A percentile compares a stretch with the other conserved stretches of the same genome.
Evolutionary conservation across 2,888 invertebrate genomes (phyloP).

Genomic region (Melinopterus prodromus): DNA sequence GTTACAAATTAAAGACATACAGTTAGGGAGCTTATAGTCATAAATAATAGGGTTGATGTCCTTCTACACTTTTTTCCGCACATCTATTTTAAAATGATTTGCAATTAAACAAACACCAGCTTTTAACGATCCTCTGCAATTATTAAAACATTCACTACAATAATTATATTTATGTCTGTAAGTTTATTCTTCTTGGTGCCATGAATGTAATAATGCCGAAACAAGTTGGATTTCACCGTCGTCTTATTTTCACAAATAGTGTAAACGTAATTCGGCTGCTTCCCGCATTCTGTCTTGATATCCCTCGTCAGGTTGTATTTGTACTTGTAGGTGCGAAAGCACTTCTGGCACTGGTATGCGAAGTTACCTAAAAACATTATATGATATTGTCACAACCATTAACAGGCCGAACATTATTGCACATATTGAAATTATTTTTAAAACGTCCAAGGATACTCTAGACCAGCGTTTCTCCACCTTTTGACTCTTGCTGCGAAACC

Average conservation of each 20-base stretch:
- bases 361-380: background rate
- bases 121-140: background rate
- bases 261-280: conserved; percentile 24
- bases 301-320: conserved; percentile 25
- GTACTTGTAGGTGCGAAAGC: conserved; percentile 19
- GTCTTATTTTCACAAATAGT: conserved; percentile 25
- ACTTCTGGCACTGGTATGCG: conserved; percentile 18
- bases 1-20: too few relatives aligned
- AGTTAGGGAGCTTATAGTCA: too few relatives aligned
- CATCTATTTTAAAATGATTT: too few relatives aligned
- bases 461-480: too few relatives aligned
- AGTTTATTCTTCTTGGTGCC: background rate
- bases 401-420: too few relatives aligned
- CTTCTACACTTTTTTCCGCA: too few relatives aligned
- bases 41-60: too few relatives aligned
- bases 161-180: background rate
- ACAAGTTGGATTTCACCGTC: conserved; percentile 30
- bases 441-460: too few relatives aligned
- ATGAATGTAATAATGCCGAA: conserved; percentile 22
- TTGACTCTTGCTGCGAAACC: too few relatives aligned
- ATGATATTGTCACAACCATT: background rate
- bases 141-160: background rate
- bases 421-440: too few relatives aligned
- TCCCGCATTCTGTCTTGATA: conserved; percentile 26
- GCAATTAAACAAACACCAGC: too few relatives aligned